Evolutionary conservation across 1,140 invertebrate species (phyloP), one percentile per base, ranked within the genome.

Genomic region (Gryon sp.): DNA sequence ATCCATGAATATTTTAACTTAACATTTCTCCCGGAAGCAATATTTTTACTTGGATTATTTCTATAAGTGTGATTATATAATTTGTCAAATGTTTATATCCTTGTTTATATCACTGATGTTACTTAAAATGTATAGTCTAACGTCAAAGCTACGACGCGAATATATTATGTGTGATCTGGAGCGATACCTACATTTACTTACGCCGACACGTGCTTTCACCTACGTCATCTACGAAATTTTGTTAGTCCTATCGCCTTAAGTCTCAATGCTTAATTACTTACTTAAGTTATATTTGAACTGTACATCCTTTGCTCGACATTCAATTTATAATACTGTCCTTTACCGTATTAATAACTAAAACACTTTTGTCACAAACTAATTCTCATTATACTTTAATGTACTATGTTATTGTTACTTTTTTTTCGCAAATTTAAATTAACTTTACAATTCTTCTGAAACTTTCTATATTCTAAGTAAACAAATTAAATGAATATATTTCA

Each of bases 261-360:
- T 72, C 48, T 63, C 63, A 73, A 62, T 73, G 57, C 40, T 57
- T 62, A 73, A 73, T 73, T 63, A 62, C 69, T 43, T 73, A 50
- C 50, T 63, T 52, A 48, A 53, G 50, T 57, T 65, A 40, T 57
- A 72, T 46, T 30, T 46, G 24, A 22, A 19, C 4, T 34, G 20
- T 52, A 26, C n/a, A 60, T 16, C 12, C 36, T 59, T 53, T 66
- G 26, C 66, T 53, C 50, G 52, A 60, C 66, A 74, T 74, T 74
- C 59, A 66, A 65, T 74, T 74, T 59, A 66, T 14, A 11, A 59
- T 12, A 34, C 46, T 52, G 50, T 36, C 66, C 66, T 43, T 62
- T 32, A 22, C 11, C 30, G 11, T 55, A 40, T 62, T 72, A n/a
- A n/a, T n/a, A n/a, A n/a, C n/a, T n/a, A n/a, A n/a, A n/a, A n/a